phyloP scores from a whole-genome alignment of 2,888 invertebrate species.

The Athripsodes cinereus region DNA sequence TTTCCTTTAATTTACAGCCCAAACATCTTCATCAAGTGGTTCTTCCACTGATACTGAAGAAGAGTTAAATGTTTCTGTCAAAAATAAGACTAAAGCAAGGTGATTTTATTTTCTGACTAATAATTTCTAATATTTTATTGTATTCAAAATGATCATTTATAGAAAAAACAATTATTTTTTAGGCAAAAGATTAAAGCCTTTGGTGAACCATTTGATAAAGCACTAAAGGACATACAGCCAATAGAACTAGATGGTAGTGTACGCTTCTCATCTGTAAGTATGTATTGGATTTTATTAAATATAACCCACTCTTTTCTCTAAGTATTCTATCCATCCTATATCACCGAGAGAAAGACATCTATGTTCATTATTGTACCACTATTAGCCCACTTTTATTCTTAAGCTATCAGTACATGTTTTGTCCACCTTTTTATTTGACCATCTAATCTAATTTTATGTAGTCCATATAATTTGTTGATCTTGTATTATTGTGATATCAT shows the following conservation, averaged over 20 bases:
- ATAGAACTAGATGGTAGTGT: constrained; percentile 47
- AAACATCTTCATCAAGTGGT: constrained; percentile 43
- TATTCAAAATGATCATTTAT: background rate
- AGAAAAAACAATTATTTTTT: no score
- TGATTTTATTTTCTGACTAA: constrained; percentile 28
- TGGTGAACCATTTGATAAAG: constrained; percentile 42
- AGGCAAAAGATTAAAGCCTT: constrained; percentile 47
- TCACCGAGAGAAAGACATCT: no score
- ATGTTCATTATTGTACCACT: no score
- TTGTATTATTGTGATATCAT: constrained; percentile 30
- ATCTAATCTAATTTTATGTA: no score
- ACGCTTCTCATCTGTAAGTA: constrained; percentile 42
- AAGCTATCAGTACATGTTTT: no score
- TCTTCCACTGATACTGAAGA: constrained; percentile 44
- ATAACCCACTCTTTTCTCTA: no score
- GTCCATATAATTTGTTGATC: background rate
- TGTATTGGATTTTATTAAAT: background rate
- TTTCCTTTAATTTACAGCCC: constrained; percentile 35
- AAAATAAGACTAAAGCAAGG: constrained; percentile 48
- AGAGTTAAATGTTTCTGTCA: constrained; percentile 50
- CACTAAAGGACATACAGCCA: constrained; percentile 47
- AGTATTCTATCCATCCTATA: no score
- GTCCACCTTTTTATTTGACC: no score
- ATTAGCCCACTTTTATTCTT: no score
- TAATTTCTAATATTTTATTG: background rate